A percentile compares a stretch with the other conserved stretches of the same genome.
phyloP scores from a whole-genome alignment of 2,888 invertebrate species.

The Abrostola tripartita region DNA sequence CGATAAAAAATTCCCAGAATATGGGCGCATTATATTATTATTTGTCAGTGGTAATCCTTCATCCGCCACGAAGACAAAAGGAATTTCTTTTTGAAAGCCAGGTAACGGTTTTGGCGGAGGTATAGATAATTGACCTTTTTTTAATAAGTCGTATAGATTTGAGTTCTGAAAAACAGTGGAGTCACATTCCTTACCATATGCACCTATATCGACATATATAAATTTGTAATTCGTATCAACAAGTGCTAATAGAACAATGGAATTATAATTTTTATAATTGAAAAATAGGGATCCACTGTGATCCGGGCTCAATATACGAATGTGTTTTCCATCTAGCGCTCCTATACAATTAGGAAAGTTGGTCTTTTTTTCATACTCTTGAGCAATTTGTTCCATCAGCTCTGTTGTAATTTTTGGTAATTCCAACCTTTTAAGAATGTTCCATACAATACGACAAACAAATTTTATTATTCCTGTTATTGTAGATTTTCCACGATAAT shows the following conservation, averaged over 20 bases:
- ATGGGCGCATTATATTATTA: slow-evolving; percentile 9
- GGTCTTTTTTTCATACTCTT: slow-evolving; percentile 5
- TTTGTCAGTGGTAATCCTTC: slow-evolving; percentile 5
- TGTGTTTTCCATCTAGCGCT: slow-evolving; percentile 1
- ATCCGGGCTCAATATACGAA: slow-evolving; percentile 1
- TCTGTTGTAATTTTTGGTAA: slow-evolving; percentile 8
- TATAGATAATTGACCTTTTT: slow-evolving; percentile 1
- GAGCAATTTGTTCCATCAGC: slow-evolving; percentile 1
- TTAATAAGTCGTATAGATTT: slow-evolving; percentile 1
- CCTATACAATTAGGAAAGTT: slow-evolving; percentile 1
- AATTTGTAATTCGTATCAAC: slow-evolving; percentile 4
- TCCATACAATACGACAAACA: slow-evolving; percentile 3
- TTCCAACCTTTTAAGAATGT: slow-evolving; percentile 3
- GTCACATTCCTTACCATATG: slow-evolving; percentile 1
- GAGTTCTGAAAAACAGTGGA: slow-evolving; percentile 1
- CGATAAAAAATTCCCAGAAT: slow-evolving; percentile 3
- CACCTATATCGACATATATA: slow-evolving; percentile 3
- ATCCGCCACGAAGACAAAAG: slow-evolving; percentile 7
- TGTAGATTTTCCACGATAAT: slow-evolving; percentile 7
- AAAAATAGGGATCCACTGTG: slow-evolving; percentile 6
- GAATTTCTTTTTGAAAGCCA: slow-evolving; percentile 1
- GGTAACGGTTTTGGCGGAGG: slow-evolving; percentile 1
- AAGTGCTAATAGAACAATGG: slow-evolving; percentile 6
- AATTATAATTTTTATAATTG: slow-evolving; percentile 12
- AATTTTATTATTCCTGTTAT: not conserved